Base-by-base conservation (phyloP, 2,113 vertebrate species). In the Acrocephalus arundinaceus region DNA sequence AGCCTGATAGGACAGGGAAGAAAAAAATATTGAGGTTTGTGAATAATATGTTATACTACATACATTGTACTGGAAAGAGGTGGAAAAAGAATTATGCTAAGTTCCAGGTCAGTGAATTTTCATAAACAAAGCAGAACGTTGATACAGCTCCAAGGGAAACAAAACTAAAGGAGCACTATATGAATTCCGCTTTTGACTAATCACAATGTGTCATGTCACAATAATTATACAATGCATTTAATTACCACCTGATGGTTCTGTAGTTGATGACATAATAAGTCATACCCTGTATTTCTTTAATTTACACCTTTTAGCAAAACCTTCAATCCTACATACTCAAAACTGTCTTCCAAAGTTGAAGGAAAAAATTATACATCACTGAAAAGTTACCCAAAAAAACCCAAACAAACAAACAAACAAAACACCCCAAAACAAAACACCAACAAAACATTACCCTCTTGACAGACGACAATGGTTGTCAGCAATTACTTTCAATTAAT, bases 71-170 rank as follows among this genome's bases (percentile, higher is more conserved):
- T 88, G 68, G 67, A 63, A 93, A 74, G 62, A 22, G 51, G 25
- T 35, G 49, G 21, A 14, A 70, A 63, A 86, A 63, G 41, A 90
- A 87, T 93, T 89, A 89, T 17, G 43, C 59, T 83, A 5, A 75
- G 78, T 91, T 96, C 84, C 88, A 93, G 89, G 93, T 97, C 90
- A 96, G 8, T 65, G 87, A 87, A 35, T 88, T 93, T 85, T 94
- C 65, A 87, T 87, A 96, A 87, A 71, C 83, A 68, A 88, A 93
- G 71, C 74, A 76, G 45, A 90, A 61, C 5, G 11, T 1, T 92
- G 71, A 79, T 72, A 92, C 80, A 72, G 88, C 66, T 92, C 83
- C 86, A 81, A 92, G 77, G 70, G 58, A 93, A 92, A 93, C 67
- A 74, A 83, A 94, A 83, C 79, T 54, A 79, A 73, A 85, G 52